Percentiles rank a stretch among this genome's conserved stretches.
phyloP scores from a whole-genome alignment of 2,888 invertebrate genomes.

The Venusia cambrica region DNA sequence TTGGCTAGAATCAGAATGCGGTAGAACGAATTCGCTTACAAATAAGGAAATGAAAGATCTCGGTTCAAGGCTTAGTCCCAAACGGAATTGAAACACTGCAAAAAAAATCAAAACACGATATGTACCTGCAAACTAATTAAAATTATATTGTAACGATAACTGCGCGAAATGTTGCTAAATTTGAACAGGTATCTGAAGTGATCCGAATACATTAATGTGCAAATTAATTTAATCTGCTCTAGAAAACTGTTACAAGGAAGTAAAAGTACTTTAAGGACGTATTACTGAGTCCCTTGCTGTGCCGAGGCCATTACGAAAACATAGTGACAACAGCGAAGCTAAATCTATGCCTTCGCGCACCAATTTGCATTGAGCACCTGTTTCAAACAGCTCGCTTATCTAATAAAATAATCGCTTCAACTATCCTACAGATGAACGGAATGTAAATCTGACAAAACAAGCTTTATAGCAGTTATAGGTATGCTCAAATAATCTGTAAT shows the following conservation, averaged over 20 bases:
- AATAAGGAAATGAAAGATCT: constrained; percentile 69
- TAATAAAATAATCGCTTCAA: constrained; percentile 48
- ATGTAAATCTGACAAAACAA: constrained; percentile 32
- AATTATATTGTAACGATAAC: constrained; percentile 13
- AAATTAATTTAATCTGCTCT: constrained; percentile 48
- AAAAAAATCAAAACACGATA: constrained; percentile 32
- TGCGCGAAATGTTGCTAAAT: constrained; percentile 10
- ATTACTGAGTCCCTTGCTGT: constrained; percentile 37
- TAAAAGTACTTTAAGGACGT: constrained; percentile 63
- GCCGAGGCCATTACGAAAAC: constrained; percentile 46
- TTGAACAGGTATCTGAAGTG: constrained; percentile 9
- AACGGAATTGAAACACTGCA: constrained; percentile 37
- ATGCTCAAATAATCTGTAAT: constrained; percentile 16
- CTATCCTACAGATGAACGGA: constrained; percentile 34
- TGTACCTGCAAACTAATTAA: constrained; percentile 34
- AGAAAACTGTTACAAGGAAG: constrained; percentile 57
- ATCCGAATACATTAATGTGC: constrained; percentile 49
- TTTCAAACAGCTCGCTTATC: constrained; percentile 44
- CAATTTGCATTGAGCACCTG: constrained; percentile 63
- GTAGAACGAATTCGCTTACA: constrained; percentile 39
- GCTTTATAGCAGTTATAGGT: constrained; percentile 12
- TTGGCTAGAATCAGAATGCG: constrained; percentile 20
- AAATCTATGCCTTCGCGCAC: constrained; percentile 27
- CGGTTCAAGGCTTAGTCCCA: constrained; percentile 55
- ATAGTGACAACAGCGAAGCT: constrained; percentile 24